Evolutionary conservation across 2,113 vertebrate species (phyloP), one percentile per base, ranked within the genome.

Genomic region (Bagarius yarrelli): DNA sequence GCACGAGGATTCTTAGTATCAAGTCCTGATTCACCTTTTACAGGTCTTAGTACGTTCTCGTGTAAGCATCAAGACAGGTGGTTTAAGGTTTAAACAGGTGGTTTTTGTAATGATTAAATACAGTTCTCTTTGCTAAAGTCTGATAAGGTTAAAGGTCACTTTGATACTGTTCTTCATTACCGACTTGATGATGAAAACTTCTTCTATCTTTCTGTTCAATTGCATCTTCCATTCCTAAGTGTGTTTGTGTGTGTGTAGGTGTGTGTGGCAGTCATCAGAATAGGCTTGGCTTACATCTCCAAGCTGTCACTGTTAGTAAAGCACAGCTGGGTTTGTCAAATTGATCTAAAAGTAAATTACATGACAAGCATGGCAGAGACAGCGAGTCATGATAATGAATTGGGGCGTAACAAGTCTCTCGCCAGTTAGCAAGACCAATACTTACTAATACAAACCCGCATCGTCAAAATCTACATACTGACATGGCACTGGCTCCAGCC

Each of bases 251-350:
- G 19, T 60, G 64, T 27, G 36, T 72, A 5, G n/a, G 15, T 70
- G 75, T 47, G 25, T 81, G 53, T 70, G 63, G 40, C 34, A 52
- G 52, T 27, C 25, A 69, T 71, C 18, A 15, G 25, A 80, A 44
- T 12, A 18, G 27, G 57, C 34, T 79, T 60, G 72, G 55, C 66
- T 25, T 32, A 57, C 47, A 18, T 80, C 60, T 80, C 72, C 59
- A 59, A 55, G 59, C 83, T 78, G 80, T 78, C 81, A 80, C 73
- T 81, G 73, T 64, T 44, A 73, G 74, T 78, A 78, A 69, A 86
- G 80, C 80, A 84, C 70, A 69, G 23, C 52, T 70, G 69, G 57
- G 40, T 69, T 30, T 36, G 81, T 83, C 67, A 78, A 61, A 34
- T 69, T 44, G 74, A 47, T 80, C 66, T 78, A 56, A 78, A 56